A percentile compares a stretch with the other conserved stretches of the same genome.
phyloP scores from a whole-genome alignment of 2,113 vertebrate genomes.

The Percopsis transmontana region DNA sequence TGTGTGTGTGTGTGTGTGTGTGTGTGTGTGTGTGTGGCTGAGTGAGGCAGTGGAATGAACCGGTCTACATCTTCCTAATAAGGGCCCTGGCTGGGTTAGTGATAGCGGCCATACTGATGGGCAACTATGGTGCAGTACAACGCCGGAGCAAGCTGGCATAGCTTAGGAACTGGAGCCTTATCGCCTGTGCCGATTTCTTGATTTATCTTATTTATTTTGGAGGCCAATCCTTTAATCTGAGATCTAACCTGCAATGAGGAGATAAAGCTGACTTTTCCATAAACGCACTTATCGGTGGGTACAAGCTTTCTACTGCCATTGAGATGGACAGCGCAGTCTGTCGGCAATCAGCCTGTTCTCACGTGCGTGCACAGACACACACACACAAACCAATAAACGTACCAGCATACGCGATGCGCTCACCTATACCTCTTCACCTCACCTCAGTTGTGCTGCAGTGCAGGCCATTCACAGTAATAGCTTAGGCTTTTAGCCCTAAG shows the following conservation, averaged over 20 bases:
- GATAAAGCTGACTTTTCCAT: constrained; percentile 78
- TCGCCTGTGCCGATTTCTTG: constrained; percentile 49
- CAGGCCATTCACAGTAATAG: constrained; percentile 69
- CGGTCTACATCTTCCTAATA: constrained; percentile 23
- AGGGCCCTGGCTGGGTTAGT: constrained; percentile 43
- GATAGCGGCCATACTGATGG: constrained; percentile 54
- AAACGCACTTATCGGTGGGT: constrained; percentile 78
- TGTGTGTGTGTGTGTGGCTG: not conserved
- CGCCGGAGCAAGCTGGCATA: constrained; percentile 37
- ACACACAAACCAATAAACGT: constrained; percentile 41
- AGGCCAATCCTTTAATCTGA: constrained; percentile 70
- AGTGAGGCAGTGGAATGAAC: not conserved
- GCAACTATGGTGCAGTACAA: constrained; percentile 37
- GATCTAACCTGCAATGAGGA: constrained; percentile 79
- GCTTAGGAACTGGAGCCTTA: constrained; percentile 50
- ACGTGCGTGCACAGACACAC: constrained; percentile 51
- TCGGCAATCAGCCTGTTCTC: constrained; percentile 70
- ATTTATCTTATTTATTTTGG: constrained; percentile 25
- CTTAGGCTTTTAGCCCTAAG: constrained; percentile 65
- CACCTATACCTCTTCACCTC: constrained; percentile 17
- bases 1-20: constrained; percentile 1
- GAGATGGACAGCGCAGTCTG: constrained; percentile 65
- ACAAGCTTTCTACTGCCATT: constrained; percentile 70
- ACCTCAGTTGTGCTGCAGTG: constrained; percentile 55
- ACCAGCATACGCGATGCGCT: too few species aligned